A percentile compares a stretch with the other conserved stretches of the same genome.
These are phyloP conservation scores for Lepus townsendii DNA, from an alignment of 2,797 vertebrate genomes.

Conservation along the genomic window DNA sequence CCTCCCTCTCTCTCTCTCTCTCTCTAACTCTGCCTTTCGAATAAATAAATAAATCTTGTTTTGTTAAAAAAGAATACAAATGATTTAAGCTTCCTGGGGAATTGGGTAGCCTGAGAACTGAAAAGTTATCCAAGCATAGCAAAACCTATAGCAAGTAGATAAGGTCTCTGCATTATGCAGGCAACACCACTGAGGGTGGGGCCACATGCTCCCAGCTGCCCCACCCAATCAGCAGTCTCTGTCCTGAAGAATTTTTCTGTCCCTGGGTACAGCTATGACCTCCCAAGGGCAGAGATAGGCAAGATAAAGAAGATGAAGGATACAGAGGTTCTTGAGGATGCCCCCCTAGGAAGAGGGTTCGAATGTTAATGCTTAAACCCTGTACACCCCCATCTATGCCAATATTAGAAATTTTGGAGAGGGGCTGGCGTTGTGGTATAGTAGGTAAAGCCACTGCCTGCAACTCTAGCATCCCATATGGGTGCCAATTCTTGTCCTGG, in stretches of 20 bases:
- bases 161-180: slow-evolving; percentile 7
- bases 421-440: no score
- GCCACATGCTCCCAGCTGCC: background rate
- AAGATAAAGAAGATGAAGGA: slow-evolving; percentile 5
- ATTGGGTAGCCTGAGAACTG: background rate
- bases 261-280: background rate
- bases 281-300: background rate
- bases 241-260: background rate
- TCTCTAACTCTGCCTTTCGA: no score
- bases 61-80: background rate
- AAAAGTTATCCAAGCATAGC: slow-evolving; percentile 16
- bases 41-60: no score
- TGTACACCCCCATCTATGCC: background rate
- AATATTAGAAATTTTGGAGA: background rate
- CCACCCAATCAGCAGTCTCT: background rate
- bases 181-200: background rate
- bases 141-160: background rate
- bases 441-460: no score
- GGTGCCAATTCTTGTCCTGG: no score
- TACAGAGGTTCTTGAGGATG: background rate
- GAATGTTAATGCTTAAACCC: background rate
- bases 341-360: background rate
- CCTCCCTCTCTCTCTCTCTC: no score
- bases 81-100: slow-evolving; percentile 22
- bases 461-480: no score